phyloP scores from a whole-genome alignment of 2,888 invertebrate genomes.

The Andricus quercusramuli region DNA sequence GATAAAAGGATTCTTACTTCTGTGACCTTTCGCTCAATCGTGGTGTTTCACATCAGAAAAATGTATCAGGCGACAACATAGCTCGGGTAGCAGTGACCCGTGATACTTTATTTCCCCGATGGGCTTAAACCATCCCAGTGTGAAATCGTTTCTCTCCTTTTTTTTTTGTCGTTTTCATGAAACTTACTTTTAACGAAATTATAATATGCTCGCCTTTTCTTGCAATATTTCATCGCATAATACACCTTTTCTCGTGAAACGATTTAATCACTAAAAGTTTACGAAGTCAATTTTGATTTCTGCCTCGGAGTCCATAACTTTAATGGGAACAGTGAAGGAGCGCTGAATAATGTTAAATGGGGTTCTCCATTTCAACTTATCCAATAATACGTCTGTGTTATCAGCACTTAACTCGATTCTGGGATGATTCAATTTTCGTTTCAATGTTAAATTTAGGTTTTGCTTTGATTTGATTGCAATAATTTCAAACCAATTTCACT shows the following conservation, averaged over 20 bases:
- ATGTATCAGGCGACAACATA: neutral
- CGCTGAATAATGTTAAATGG: neutral
- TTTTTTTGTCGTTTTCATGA: neutral
- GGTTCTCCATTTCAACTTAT: neutral
- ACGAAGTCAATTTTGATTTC: neutral
- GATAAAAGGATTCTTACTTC: neutral
- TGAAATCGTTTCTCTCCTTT: conserved; percentile 66
- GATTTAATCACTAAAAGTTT: neutral
- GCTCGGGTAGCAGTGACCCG: conserved; percentile 59
- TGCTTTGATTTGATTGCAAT: too few species aligned
- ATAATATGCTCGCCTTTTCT: neutral
- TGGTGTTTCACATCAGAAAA: neutral
- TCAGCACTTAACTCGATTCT: neutral
- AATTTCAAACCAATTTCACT: too few species aligned
- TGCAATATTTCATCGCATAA: neutral
- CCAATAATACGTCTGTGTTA: neutral
- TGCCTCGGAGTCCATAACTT: neutral
- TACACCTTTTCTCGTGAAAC: neutral
- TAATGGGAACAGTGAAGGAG: neutral
- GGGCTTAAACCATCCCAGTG: conserved; percentile 63
- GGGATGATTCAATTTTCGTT: neutral
- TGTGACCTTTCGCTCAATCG: neutral
- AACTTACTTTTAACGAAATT: neutral
- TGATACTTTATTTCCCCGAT: conserved; percentile 62
- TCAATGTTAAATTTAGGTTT: too few species aligned